A percentile compares a stretch with the other conserved stretches of the same genome.
Evolutionary conservation across 2,113 vertebrate genomes (phyloP).

Genomic region (Eleginops maclovinus): DNA sequence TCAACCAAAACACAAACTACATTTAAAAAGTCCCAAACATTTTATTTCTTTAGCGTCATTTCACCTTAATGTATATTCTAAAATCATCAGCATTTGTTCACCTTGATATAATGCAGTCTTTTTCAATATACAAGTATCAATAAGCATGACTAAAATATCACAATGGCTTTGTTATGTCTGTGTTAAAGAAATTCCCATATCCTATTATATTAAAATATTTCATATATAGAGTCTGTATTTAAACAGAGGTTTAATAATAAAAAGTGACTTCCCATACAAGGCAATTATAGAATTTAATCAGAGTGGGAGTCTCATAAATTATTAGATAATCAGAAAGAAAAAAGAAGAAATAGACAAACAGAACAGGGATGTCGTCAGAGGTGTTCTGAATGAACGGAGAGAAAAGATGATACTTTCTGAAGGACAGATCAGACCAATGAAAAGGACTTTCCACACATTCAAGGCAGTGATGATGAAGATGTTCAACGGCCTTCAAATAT

Average conservation of each 20-base stretch:
- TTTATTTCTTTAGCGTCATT: conserved; percentile 79
- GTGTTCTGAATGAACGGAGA: conserved; percentile 61
- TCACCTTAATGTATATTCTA: conserved; percentile 76
- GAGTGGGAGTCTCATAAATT: conserved; percentile 82
- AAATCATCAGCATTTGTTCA: conserved; percentile 80
- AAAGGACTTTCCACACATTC: conserved; percentile 62
- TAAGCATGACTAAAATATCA: conserved; percentile 84
- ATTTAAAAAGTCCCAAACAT: conserved; percentile 80
- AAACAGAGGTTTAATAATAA: conserved; percentile 80
- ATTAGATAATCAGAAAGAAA: conserved; percentile 73
- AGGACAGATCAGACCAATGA: conserved; percentile 57
- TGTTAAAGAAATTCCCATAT: conserved; percentile 83
- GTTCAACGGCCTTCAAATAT: conserved; percentile 24
- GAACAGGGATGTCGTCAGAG: conserved; percentile 58
- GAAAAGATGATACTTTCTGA: conserved; percentile 44
- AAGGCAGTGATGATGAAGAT: conserved; percentile 60
- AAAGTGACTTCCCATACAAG: conserved; percentile 83
- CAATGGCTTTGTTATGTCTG: conserved; percentile 82
- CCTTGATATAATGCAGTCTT: conserved; percentile 77
- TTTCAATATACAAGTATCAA: conserved; percentile 84
- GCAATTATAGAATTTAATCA: conserved; percentile 83
- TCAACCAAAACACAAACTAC: conserved; percentile 70
- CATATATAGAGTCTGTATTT: conserved; percentile 81
- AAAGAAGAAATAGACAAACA: conserved; percentile 41
- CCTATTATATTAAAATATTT: conserved; percentile 87